These are phyloP conservation scores for Sebastes cheni DNA, from an alignment of 2,797 vertebrate genomes.

Conservation along the genomic window DNA sequence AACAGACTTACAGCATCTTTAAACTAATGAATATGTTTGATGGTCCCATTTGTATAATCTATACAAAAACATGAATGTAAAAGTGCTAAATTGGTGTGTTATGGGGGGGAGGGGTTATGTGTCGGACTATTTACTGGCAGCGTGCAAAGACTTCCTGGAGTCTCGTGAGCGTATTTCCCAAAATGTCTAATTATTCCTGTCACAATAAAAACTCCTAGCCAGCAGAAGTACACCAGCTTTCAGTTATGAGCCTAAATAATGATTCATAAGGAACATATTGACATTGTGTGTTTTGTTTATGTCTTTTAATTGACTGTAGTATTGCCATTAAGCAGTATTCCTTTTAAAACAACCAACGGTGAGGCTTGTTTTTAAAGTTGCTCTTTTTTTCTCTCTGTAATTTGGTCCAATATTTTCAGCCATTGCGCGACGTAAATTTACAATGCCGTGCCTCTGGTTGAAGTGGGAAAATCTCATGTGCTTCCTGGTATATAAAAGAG, in stretches of 20 bases:
- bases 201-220: background rate
- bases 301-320: background rate
- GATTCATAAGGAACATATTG: background rate
- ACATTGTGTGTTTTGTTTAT: background rate
- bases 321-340: slow-evolving; percentile 38
- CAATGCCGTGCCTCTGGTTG: background rate
- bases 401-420: background rate
- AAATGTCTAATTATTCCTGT: background rate
- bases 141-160: background rate
- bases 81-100: background rate
- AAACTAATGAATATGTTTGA: background rate
- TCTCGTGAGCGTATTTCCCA: background rate
- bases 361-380: slow-evolving; percentile 2
- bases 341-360: background rate
- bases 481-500: background rate
- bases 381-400: background rate
- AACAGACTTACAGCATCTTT: background rate
- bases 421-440: background rate
- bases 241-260: background rate
- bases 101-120: no score
- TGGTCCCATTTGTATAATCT: background rate
- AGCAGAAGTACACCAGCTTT: background rate
- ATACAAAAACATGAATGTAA: background rate
- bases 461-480: background rate
- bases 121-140: background rate